Percentiles rank a stretch among this genome's conserved stretches.
phyloP scores from a whole-genome alignment of 2,113 vertebrate species.

The Bucco capensis region DNA sequence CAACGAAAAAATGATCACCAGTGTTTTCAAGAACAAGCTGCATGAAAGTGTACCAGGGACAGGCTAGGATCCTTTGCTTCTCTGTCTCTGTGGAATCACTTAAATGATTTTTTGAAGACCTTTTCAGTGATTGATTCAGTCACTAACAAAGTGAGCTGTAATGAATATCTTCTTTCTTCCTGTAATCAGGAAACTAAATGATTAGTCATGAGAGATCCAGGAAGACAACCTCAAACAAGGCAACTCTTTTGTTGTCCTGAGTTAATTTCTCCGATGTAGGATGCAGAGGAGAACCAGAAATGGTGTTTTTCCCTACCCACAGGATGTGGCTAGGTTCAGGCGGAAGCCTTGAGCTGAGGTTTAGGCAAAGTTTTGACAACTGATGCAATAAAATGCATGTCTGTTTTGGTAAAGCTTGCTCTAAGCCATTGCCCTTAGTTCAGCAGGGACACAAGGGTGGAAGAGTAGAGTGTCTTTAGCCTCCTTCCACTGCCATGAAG shows the following conservation, averaged over 20 bases:
- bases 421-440: not conserved
- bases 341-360: not conserved
- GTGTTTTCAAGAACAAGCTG: not conserved
- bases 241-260: not conserved
- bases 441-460: not conserved
- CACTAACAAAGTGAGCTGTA: not conserved
- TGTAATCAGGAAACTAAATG: not conserved
- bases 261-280: not conserved
- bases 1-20: not conserved
- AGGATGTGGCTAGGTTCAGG: not conserved
- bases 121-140: not conserved
- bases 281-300: not conserved
- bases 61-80: not conserved
- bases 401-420: not conserved
- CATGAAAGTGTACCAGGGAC: not conserved
- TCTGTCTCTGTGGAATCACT: not conserved
- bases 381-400: not conserved
- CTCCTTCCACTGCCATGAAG: not conserved
- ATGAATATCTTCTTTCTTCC: not conserved
- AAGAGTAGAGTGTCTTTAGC: not conserved
- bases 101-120: not conserved
- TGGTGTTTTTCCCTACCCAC: not conserved
- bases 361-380: not conserved
- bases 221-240: not conserved
- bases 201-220: not conserved